Evolutionary conservation across 2,888 invertebrate species (phyloP), one percentile per base, ranked within the genome.

Genomic region (Teleiodes luculella): DNA sequence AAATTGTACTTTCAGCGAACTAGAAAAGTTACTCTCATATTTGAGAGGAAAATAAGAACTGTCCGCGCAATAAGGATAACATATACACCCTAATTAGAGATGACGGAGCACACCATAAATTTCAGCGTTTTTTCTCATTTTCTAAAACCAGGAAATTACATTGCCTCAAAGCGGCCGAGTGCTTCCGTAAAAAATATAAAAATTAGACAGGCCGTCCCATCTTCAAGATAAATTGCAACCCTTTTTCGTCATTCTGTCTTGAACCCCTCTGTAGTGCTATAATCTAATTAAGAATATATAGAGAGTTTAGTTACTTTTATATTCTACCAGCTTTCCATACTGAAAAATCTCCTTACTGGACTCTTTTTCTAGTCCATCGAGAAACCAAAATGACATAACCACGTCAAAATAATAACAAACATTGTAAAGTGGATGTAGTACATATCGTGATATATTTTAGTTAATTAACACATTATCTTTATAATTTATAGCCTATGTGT

Each of bases 91-190:
- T 28, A 13, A 43, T 43, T 43, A n/a, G 28, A 28, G 43, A 28
- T 57, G 60, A 55, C 57, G 52, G 45, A 43, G 49, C 54, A 43
- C 4, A 43, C 3, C 16, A 39, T 35, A 52, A 59, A 54, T 47
- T 51, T 37, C 47, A 49, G 16, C 35, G 8, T 55, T 58, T 58
- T 54, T 48, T 20, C 46, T 33, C 37, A 46, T 6, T 54, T 54
- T 53, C 52, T 53, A 24, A 28, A 36, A 31, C 45, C 53, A 49
- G 55, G 56, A 56, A 55, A 58, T 57, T 55, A 49, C 49, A 14
- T 14, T 7, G 7, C 7, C 28, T 28, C 37, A 28, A 49, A 49
- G 13, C 28, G 49, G 14, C 49, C 13, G 18, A 49, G 49, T 49
- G 37, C 13, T 49, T 49, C 37, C 49, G 49, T 13, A 37, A 37